Base-by-base conservation (phyloP, 53 echinoderm and acorn worm species). In the Stichopus horrens region DNA sequence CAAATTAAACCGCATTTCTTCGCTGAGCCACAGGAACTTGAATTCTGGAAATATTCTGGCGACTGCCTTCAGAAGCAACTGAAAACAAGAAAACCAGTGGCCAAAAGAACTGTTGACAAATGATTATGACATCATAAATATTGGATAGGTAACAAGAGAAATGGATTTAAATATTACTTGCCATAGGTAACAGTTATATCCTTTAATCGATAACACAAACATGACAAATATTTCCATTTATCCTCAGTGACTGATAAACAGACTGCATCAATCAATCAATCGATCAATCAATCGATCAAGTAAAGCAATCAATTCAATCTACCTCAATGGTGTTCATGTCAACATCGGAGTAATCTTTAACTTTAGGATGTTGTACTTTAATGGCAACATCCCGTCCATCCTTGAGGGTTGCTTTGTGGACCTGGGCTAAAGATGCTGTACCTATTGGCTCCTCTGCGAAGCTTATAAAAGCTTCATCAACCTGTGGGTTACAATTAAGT, bases 301-400 rank as follows among this genome's bases (percentile, higher is more conserved):
- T 37, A 37, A 37, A 37, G 37, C 37, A 37, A 37, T 37, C 37
- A 37, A 37, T 74, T 74, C 18, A 54, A 75, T 90, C 89, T 86
- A 98, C 99, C 90, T 96, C 94, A 8, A 98, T 93, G 7, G 99
- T 96, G 57, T 94, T 94, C 95, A 98, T 94, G 86, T 98, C 99
- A 23, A 98, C 96, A 51, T 95, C 94, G 11, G 99, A 98, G 92
- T 98, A 95, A 23, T 91, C 88, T 88, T 96, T 96, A 83, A 94
- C 96, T 54, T 94, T 77, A 8, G 94, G 99, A 86, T 96, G 96
- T 67, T 99, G 99, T 20, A 99, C 94, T 80, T 99, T 99, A 88
- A 96, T 93, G 11, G 99, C 99, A 14, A 96, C 96, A 10, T 57
- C 57, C 19, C 84, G 88, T 2, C 99, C 99, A 86, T 94, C 90